Evolutionary conservation across 2,888 invertebrate species (phyloP), one percentile per base, ranked within the genome.

Genomic region (Podabrus alpinus): DNA sequence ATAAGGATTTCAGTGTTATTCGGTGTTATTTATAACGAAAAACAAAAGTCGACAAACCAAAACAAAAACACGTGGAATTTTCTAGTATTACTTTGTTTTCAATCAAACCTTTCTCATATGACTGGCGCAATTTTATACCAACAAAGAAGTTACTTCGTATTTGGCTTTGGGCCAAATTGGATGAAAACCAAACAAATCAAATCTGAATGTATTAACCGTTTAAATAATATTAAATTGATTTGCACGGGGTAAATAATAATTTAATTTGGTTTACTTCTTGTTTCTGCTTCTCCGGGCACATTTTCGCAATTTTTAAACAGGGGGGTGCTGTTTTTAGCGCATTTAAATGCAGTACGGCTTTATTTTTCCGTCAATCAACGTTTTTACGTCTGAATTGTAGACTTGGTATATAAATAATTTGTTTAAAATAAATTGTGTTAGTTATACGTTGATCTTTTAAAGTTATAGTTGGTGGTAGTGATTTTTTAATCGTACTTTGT

Each of bases 121-220:
- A 19, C 70, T 64, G 71, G 69, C 71, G 73, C 77, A 75, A 62
- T 73, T 75, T 75, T 75, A 68, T 64, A 75, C 68, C 82, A 82
- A 83, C 82, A 84, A 83, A 85, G 84, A 82, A 80, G 76, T 79
- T 82, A 87, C 88, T 90, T 88, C 90, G 90, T 90, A 88, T 86
- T 90, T 91, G 90, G 90, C 89, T 80, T 0, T 1, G 1, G 21
- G 88, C 90, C 90, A 90, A 85, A 21, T 88, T 89, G 89, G 89
- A 87, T 71, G 72, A 5, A 67, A 76, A 86, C 89, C 89, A 84
- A 80, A 72, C 73, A 66, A 68, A 69, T 60, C 59, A 45, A 15
- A 67, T 16, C 75, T 60, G 24, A 60, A 66, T 88, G 66, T 29
- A 25, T 68, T 71, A 64, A 61, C 69, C 21, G 45, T 75, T 74